Evolutionary conservation across 2,797 vertebrate genomes (phyloP).

Genomic region (Anabas testudineus): DNA sequence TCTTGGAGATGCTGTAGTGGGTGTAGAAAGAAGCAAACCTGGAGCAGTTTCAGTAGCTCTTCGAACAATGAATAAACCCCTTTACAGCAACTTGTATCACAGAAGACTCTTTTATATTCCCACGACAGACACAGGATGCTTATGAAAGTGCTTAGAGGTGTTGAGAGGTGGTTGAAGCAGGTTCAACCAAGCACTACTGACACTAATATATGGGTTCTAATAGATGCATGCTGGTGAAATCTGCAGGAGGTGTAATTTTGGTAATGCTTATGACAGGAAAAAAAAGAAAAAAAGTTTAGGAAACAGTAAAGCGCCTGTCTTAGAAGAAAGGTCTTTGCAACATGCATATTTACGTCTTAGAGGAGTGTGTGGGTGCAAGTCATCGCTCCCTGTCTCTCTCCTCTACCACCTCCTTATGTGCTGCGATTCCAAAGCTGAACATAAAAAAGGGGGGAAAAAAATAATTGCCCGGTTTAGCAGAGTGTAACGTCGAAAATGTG

Average conservation of each 20-base stretch:
- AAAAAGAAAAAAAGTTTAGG: conserved; percentile 71
- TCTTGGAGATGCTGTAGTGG: conserved; percentile 68
- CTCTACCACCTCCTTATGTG: conserved; percentile 66
- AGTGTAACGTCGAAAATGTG: conserved; percentile 83
- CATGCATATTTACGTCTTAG: conserved; percentile 80
- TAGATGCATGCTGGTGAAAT: conserved; percentile 80
- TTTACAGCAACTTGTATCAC: conserved; percentile 69
- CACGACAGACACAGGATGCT: conserved; percentile 66
- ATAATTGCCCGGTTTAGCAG: conserved; percentile 86
- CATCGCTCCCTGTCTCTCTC: conserved; percentile 69
- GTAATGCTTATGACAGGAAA: conserved; percentile 74
- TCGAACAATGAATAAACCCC: conserved; percentile 68
- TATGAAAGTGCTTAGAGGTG: conserved; percentile 72
- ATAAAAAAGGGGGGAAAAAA: conserved; percentile 72
- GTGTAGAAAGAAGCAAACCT: conserved; percentile 67
- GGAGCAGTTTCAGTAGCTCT: conserved; percentile 59
- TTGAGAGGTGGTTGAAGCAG: conserved; percentile 72
- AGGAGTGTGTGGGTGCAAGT: conserved; percentile 78
- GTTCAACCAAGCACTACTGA: conserved; percentile 78
- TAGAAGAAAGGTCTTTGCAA: conserved; percentile 75
- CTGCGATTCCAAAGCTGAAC: conserved; percentile 72
- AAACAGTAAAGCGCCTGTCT: conserved; percentile 76
- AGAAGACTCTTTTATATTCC: conserved; percentile 72
- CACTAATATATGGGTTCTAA: conserved; percentile 82
- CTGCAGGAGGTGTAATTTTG: conserved; percentile 80